Conservation (phyloP, 1,140 invertebrate genomes). For the Drosophila repletoides region DNA sequence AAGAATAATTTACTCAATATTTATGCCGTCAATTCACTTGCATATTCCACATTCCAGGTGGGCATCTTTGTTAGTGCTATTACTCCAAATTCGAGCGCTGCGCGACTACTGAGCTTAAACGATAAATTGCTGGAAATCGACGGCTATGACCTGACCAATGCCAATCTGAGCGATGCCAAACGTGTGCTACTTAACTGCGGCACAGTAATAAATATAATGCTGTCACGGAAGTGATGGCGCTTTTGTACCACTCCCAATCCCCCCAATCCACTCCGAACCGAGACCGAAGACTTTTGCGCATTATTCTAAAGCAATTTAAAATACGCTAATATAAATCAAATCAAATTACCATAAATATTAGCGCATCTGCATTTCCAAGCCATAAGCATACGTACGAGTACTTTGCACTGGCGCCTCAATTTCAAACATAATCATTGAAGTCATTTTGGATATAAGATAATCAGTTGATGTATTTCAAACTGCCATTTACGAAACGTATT, state of each 20-base stretch:
- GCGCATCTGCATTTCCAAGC: conserved; percentile 21
- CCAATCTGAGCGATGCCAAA: conserved; percentile 84
- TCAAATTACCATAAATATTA: conserved; percentile 54
- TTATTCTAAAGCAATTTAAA: conserved; percentile 65
- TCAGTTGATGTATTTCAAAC: conserved; percentile 39
- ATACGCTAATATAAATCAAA: conserved; percentile 36
- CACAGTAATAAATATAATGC: conserved; percentile 84
- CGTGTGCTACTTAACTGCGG: conserved; percentile 83
- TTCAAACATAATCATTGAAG: too few relatives aligned
- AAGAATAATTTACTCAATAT: not conserved
- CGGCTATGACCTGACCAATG: conserved; percentile 85
- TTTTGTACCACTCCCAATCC: conserved; percentile 5
- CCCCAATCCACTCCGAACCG: conserved; percentile 33
- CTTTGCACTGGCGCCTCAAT: conserved; percentile 38
- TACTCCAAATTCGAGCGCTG: conserved; percentile 84
- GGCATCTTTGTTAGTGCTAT: conserved; percentile 85
- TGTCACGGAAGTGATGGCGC: conserved; percentile 76
- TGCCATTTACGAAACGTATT: conserved; percentile 42
- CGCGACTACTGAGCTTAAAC: conserved; percentile 83
- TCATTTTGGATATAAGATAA: conserved; percentile 12
- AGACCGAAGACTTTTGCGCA: conserved; percentile 79
- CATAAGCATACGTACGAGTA: conserved; percentile 31
- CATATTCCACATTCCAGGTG: conserved; percentile 79
- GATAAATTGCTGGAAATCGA: conserved; percentile 86
- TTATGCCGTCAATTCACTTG: not conserved